Evolutionary conservation across 1,140 invertebrate genomes (phyloP), one percentile per base, ranked within the genome.

Genomic region (Hestina assimilis): DNA sequence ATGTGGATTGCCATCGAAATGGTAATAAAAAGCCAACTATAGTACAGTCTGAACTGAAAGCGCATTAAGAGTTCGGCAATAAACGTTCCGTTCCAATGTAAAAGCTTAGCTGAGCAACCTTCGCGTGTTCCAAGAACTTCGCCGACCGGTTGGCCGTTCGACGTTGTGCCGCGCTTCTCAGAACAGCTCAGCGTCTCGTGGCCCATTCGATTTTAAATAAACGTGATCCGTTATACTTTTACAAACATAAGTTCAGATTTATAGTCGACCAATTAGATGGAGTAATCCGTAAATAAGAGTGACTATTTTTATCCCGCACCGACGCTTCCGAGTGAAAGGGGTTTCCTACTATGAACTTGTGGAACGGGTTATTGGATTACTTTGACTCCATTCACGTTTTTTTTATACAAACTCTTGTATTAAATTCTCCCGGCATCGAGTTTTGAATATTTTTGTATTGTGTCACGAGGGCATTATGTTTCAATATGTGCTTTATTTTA

Each of bases 131-230:
- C 52, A 46, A 72, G 82, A 83, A 82, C 51, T 61, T 60, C 55
- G 68, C 50, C 75, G 75, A 76, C 77, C 77, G 81, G 75, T 82
- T 66, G 75, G 45, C 28, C 45, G 64, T 67, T 69, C 50, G 63
- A 50, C 58, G 63, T 50, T 61, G 63, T 58, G 61, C 58, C 57
- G 59, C 58, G 61, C 55, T 85, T 86, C 80, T 69, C 55, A 66
- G 80, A 83, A 82, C n/a, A 63, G 55, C 46, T n/a, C n/a, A n/a
- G n/a, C 68, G 70, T 69, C 50, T 63, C 59, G 65, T 59, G 58
- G 67, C 59, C 66, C 71, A 67, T 85, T 80, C 72, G 70, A 75
- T 85, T 82, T 66, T 82, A 81, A 81, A 78, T 76, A 77, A 75
- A 74, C 67, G 47, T 72, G 70, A 72, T 77, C 79, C 75, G 74